Base-by-base conservation (phyloP, 2,888 invertebrate genomes). In the Calliphora vomitoria region DNA sequence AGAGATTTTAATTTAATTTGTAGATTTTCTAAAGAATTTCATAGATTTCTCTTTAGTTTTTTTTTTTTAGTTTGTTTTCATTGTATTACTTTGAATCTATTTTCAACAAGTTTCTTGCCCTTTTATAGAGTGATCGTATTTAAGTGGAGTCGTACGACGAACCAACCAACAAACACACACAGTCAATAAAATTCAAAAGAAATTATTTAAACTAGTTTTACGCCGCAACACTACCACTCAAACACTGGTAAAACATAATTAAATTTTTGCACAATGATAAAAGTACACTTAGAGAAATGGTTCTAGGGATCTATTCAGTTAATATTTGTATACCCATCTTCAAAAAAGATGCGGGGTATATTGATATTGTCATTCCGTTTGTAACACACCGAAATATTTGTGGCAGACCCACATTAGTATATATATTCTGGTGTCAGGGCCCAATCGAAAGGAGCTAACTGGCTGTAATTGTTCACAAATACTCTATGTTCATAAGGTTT, bases 191-290 rank as follows among this genome's bases (percentile, higher is more conserved):
- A 69, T 68, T 76, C 11, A 66, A 74, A 82, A 79, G 62, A 79
- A 78, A 82, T 75, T 66, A 82, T 60, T 68, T 60, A 87, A 87
- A 87, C 86, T 76, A 80, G 86, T 87, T 87, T 83, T 83, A 87
- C 80, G 83, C 71, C 44, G 47, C 75, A 71, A 82, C n/a, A 72
- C 64, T 44, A 44, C 13, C 44, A 11, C 44, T 13, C 11, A 79
- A 50, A 66, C 79, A 55, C 13, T 58, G 31, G 44, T 44, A n/a
- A 44, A 44, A n/a, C 60, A 85, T 72, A 72, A 72, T 82, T 82
- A 66, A 69, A 55, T 58, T 41, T 69, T 71, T 25, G 71, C 62
- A 58, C 71, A 76, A 80, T 47, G 13, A 74, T 18, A 58, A 68
- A 35, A 38, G 0, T 60, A 50, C 64, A 81, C 68, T 38, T 13